Base-by-base conservation (phyloP, 2,797 vertebrate species). In the Hippocampus kuda region DNA sequence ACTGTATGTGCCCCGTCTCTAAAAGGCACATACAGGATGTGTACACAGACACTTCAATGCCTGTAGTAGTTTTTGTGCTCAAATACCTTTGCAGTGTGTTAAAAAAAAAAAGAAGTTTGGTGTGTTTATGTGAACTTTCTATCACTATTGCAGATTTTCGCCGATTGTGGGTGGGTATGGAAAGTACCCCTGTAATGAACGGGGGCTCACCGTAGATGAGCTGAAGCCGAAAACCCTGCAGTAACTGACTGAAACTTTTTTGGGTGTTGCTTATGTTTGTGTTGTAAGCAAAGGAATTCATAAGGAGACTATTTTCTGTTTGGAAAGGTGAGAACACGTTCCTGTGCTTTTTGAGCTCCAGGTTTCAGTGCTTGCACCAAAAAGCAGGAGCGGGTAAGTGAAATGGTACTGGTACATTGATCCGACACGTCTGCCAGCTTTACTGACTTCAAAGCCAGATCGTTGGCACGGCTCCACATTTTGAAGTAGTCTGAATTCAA, bases 401-500 rank as follows among this genome's bases (percentile, higher is more conserved):
- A 63, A 63, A 63, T 5, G 34, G 41, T 24, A 27, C 27, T 38
- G 59, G 63, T 84, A 80, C 74, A 78, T 83, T 87, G 83, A 88
- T 90, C 83, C 81, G 74, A 79, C 80, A 72, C 77, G 66, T 66
- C 76, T 81, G 82, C 74, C 85, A 83, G 72, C 76, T 69, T 49
- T 34, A 70, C 53, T 27, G 54, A 68, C 67, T 60, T 59, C 53
- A 59, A 68, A 68, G 53, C n/a, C 41, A n/a, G 30, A 24, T 16
- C 20, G 12, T 53, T 59, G 53, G 53, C 54, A 60, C 83, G 83
- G 69, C 72, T 79, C 34, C 79, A 88, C 80, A 82, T 80, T 70
- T 38, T 78, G 75, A 80, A 80, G 79, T 87, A 78, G 84, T 76
- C 83, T 75, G 71, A 79, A 85, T 88, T 83, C 68, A 81, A 79